A percentile compares a stretch with the other conserved stretches of the same genome.
phyloP scores from a whole-genome alignment of 2,113 vertebrate genomes.

The Clarias macrocephalus region DNA sequence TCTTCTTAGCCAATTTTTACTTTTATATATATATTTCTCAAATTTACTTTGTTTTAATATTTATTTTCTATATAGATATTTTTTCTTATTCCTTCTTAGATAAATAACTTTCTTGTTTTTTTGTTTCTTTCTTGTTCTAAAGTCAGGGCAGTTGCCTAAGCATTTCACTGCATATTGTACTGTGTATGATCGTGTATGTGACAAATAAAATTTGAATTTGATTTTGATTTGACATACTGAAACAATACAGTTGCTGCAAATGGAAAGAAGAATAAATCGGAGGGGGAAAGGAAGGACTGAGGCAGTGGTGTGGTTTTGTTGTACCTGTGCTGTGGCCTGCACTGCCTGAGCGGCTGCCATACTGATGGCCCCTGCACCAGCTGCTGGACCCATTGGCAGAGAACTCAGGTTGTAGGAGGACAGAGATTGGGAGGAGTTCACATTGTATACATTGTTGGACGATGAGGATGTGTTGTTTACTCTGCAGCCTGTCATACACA shows the following conservation, averaged over 20 bases:
- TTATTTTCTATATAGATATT: no score
- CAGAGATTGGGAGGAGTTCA: constrained; percentile 90
- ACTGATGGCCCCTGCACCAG: constrained; percentile 95
- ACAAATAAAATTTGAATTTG: no score
- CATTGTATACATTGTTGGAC: constrained; percentile 88
- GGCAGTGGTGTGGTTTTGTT: neutral
- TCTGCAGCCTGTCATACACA: constrained; percentile 81
- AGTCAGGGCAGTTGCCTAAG: no score
- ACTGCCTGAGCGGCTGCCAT: constrained; percentile 99
- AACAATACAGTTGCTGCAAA: neutral
- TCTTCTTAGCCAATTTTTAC: no score
- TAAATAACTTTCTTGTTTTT: no score
- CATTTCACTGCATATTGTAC: no score
- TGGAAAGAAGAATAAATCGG: neutral
- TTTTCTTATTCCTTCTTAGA: no score
- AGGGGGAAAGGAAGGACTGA: neutral
- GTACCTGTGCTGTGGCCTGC: constrained; percentile 95
- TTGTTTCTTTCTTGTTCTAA: no score
- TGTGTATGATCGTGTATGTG: no score
- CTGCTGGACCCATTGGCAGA: constrained; percentile 81
- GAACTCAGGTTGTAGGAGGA: constrained; percentile 92
- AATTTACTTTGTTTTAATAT: no score
- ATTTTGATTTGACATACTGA: no score
- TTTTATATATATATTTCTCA: no score
- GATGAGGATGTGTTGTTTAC: constrained; percentile 85